These are phyloP conservation scores for Lepidochitona cinerea DNA, from an alignment of 2,888 invertebrate genomes.

Conservation along the genomic window DNA sequence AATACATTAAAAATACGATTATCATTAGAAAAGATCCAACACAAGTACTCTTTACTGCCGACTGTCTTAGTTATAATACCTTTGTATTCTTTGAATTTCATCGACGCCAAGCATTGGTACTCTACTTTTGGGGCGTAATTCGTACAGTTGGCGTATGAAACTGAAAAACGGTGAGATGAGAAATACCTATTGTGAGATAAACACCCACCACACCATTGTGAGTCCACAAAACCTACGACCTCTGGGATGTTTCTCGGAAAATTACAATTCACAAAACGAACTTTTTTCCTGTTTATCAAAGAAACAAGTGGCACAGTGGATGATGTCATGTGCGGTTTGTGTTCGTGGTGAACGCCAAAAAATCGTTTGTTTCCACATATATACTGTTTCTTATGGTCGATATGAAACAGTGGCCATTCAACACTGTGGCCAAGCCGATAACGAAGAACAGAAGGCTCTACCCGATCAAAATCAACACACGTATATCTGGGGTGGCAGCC, in stretches of 20 bases:
- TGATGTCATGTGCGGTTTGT: neutral
- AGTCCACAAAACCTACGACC: slow-evolving; percentile 39
- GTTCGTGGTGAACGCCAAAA: neutral
- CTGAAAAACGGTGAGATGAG: slow-evolving; percentile 22
- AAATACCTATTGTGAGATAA: slow-evolving; percentile 32
- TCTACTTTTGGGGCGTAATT: slow-evolving; percentile 15
- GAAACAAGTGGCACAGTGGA: neutral
- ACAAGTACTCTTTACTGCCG: slow-evolving; percentile 40
- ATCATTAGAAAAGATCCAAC: slow-evolving; percentile 47
- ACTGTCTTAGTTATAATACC: slow-evolving; percentile 44
- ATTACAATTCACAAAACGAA: slow-evolving; percentile 26
- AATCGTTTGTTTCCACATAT: slow-evolving; percentile 35
- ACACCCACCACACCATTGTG: slow-evolving; percentile 39
- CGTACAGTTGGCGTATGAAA: slow-evolving; percentile 20
- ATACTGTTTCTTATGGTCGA: slow-evolving; percentile 33
- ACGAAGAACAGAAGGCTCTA: slow-evolving; percentile 48
- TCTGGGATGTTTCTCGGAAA: slow-evolving; percentile 28
- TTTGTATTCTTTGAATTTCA: slow-evolving; percentile 42
- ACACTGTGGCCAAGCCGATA: slow-evolving; percentile 50
- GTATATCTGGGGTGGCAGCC: slow-evolving; percentile 61
- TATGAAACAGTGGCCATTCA: slow-evolving; percentile 48
- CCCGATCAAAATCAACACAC: slow-evolving; percentile 49
- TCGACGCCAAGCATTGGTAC: slow-evolving; percentile 46
- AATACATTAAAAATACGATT: slow-evolving; percentile 32
- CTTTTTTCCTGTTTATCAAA: slow-evolving; percentile 21